These are phyloP conservation scores for Galagoides demidoff DNA, from an alignment of 2,797 vertebrate genomes.

Conservation along the genomic window DNA sequence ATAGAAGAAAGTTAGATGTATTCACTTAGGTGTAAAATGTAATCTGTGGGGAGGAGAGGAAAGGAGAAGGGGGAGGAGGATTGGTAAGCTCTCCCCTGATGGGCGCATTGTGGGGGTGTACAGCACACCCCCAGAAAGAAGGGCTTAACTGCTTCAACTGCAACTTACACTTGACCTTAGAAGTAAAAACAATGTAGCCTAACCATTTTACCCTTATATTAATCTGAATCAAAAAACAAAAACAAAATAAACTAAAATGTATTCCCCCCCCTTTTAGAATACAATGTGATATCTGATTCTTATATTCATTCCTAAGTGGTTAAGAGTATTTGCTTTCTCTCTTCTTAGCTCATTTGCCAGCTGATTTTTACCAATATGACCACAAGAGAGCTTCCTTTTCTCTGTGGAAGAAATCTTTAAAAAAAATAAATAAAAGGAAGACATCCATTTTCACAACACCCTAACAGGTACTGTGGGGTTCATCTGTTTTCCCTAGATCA, in stretches of 20 bases:
- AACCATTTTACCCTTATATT: no score
- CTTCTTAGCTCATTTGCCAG: slow-evolving; percentile 51
- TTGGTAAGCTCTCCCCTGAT: no score
- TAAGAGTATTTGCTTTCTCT: slow-evolving; percentile 4
- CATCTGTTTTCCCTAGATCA: slow-evolving; percentile 62
- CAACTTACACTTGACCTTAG: no score
- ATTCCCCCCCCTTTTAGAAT: background rate
- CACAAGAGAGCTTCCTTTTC: slow-evolving; percentile 43
- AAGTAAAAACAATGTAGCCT: no score
- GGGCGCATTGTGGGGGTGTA: no score
- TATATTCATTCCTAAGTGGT: background rate
- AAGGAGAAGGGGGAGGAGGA: no score
- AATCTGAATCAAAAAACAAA: no score
- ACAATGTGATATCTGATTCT: background rate
- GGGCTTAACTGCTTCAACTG: no score
- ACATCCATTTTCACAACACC: slow-evolving; percentile 43
- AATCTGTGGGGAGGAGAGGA: background rate
- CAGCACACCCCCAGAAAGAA: no score
- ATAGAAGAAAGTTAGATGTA: background rate
- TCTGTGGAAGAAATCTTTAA: slow-evolving; percentile 53
- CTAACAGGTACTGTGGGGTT: slow-evolving; percentile 46
- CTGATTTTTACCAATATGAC: slow-evolving; percentile 32
- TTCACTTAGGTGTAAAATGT: slow-evolving; percentile 27
- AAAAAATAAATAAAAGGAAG: slow-evolving; percentile 52
- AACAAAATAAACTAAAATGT: background rate